These are phyloP conservation scores for Eulemur mongoz DNA, from an alignment of 2,797 vertebrate genomes.

Conservation along the genomic window DNA sequence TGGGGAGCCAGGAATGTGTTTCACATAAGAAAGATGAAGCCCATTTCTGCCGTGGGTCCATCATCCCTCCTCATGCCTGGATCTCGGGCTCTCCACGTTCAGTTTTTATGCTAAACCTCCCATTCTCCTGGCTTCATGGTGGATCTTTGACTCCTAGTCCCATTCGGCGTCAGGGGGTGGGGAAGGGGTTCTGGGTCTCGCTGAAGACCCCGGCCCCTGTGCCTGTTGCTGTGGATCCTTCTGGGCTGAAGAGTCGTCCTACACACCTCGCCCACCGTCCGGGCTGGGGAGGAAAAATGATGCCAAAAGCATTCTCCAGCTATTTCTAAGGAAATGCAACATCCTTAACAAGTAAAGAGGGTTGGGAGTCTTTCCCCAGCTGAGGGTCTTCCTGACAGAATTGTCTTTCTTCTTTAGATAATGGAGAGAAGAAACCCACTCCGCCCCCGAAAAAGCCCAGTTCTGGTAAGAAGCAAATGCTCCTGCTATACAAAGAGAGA, in stretches of 20 bases:
- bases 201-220: rapidly evolving
- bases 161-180: neutral
- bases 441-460: rapidly evolving
- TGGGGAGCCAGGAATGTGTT: neutral
- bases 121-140: neutral
- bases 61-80: neutral
- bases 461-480: neutral
- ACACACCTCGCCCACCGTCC: rapidly evolving
- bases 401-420: neutral
- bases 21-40: neutral
- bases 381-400: rapidly evolving
- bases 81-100: neutral
- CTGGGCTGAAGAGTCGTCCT: rapidly evolving
- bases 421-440: neutral
- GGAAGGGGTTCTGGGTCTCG: neutral
- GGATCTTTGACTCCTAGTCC: no score
- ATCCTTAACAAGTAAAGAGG: rapidly evolving
- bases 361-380: rapidly evolving
- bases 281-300: neutral
- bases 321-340: rapidly evolving
- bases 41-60: rapidly evolving
- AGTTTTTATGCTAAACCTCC: no score
- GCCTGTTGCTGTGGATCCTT: neutral
- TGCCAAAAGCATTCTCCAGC: rapidly evolving
- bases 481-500: rapidly evolving